Evolutionary conservation across 2,113 vertebrate genomes (phyloP).

Genomic region (Ivindomyrus marchei): DNA sequence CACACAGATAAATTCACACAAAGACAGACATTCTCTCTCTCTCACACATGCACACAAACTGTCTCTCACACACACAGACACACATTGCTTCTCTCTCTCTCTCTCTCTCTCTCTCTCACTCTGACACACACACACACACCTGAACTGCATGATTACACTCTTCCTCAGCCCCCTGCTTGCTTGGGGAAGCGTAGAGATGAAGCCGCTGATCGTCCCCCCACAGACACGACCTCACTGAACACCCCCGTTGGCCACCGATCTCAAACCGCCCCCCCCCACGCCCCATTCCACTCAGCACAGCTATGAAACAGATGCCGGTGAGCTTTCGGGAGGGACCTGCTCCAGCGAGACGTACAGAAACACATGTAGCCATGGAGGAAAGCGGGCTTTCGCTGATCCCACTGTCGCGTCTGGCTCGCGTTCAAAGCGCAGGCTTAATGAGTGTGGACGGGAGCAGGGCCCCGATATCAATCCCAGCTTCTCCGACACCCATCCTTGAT

Average conservation of each 20-base stretch:
- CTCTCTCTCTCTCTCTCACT: background rate
- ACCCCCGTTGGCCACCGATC: background rate
- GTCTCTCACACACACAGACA: background rate
- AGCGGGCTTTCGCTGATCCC: background rate
- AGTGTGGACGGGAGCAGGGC: background rate
- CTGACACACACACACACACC: background rate
- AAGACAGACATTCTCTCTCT: background rate
- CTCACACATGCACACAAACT: background rate
- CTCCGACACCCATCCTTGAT: background rate
- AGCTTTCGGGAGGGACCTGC: background rate
- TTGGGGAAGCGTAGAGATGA: background rate
- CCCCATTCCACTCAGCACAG: background rate
- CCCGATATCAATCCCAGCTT: background rate
- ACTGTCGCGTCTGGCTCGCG: background rate
- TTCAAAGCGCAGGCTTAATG: background rate
- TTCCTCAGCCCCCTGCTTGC: background rate
- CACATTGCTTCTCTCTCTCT: background rate
- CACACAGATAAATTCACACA: background rate
- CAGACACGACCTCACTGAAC: background rate
- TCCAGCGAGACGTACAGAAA: background rate
- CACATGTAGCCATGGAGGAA: background rate
- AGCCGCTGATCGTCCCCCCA: background rate
- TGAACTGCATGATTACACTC: background rate
- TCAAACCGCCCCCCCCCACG: background rate
- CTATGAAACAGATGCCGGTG: background rate